phyloP scores from a whole-genome alignment of 2,797 vertebrate genomes.

The Echiichthys vipera region DNA sequence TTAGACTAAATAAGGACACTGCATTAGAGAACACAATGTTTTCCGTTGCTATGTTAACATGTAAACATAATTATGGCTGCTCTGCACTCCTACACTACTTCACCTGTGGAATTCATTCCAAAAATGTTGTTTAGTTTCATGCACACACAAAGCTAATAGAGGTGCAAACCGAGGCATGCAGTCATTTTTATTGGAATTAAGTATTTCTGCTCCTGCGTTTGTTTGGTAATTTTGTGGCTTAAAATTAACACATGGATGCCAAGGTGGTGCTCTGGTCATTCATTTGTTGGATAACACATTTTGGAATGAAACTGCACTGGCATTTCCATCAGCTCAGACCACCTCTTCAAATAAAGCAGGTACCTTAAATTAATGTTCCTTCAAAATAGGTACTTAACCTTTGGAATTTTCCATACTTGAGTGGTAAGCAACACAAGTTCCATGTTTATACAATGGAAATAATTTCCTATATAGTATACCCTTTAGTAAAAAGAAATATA shows the following conservation, averaged over 20 bases:
- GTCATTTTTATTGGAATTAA: slow-evolving; percentile 22
- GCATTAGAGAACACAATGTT: not conserved
- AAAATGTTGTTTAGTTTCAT: not conserved
- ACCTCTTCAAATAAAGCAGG: slow-evolving; percentile 29
- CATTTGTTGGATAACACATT: slow-evolving; percentile 4
- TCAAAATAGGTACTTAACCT: slow-evolving; percentile 18
- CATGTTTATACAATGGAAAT: slow-evolving; percentile 3
- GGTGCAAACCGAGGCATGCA: slow-evolving; percentile 6
- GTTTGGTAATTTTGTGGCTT: slow-evolving; percentile 20
- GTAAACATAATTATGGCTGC: not conserved
- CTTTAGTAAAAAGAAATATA: slow-evolving; percentile 5
- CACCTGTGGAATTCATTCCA: slow-evolving; percentile 29
- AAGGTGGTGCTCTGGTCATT: slow-evolving; percentile 5
- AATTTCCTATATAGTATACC: not conserved
- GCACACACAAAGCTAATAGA: slow-evolving; percentile 4
- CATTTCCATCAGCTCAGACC: slow-evolving; percentile 21
- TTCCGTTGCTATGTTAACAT: slow-evolving; percentile 12
- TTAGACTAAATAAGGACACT: slow-evolving; percentile 34
- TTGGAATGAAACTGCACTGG: slow-evolving; percentile 8
- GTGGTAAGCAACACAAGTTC: not conserved
- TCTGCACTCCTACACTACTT: not conserved
- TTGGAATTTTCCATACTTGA: slow-evolving; percentile 8
- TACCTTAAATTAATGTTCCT: slow-evolving; percentile 20
- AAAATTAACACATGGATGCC: slow-evolving; percentile 10
- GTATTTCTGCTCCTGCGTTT: slow-evolving; percentile 8